These are phyloP conservation scores for Abscondita cerata DNA, from an alignment of 2,888 invertebrate species.

Conservation along the genomic window DNA sequence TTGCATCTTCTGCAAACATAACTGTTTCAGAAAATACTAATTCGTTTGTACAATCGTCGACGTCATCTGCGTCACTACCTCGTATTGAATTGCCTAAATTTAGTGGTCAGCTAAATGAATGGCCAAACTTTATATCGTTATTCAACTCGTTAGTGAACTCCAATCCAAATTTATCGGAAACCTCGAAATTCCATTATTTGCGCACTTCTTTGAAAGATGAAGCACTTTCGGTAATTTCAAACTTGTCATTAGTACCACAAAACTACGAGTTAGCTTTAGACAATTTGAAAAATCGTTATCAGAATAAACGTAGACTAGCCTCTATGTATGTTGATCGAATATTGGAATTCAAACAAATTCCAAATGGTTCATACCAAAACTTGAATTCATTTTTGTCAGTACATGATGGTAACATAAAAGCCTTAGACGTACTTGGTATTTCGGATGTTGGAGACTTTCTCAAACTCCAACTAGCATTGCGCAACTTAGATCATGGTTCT, in stretches of 20 bases:
- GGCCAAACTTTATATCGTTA: background rate
- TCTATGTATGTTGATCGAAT: background rate
- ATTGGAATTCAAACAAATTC: background rate
- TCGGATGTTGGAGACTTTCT: too few species aligned
- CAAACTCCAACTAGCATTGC: too few species aligned
- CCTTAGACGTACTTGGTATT: background rate
- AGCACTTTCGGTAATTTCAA: too few species aligned
- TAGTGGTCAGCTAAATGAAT: background rate
- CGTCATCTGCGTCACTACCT: background rate
- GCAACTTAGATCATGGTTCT: too few species aligned
- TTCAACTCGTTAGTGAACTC: background rate
- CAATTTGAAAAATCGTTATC: too few species aligned
- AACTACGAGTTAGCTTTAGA: background rate
- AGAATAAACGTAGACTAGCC: too few species aligned
- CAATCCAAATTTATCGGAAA: too few species aligned
- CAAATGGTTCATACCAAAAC: background rate
- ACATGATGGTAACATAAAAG: too few species aligned
- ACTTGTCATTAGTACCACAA: background rate
- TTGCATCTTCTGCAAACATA: background rate
- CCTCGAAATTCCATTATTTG: too few species aligned
- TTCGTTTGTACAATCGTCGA: background rate
- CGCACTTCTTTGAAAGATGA: too few species aligned
- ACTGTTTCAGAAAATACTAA: background rate
- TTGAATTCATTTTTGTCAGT: too few species aligned
- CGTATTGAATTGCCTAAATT: too few species aligned